Evolutionary conservation across 92 coral and sea anemone species (phyloP), one percentile per base, ranked within the genome.

Genomic region (Phenganax stokvisi): DNA sequence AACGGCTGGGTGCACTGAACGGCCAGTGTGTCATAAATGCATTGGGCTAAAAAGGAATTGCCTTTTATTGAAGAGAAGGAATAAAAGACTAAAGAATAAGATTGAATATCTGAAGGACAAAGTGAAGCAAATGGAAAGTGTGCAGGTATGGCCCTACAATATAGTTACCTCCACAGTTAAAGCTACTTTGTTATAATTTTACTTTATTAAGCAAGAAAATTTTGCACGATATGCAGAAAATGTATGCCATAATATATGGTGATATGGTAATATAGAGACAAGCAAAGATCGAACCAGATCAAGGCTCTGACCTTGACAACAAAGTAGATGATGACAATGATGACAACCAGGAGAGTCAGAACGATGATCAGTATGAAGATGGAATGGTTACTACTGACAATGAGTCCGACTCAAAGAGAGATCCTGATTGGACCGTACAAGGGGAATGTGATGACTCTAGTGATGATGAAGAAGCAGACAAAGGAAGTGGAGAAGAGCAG

Each of bases 361-460:
- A 15, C 27, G 51, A 66, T 66, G 51, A 66, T 7, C 51, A 66
- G 28, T 11, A 15, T 61, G 67, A 61, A 7, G 67, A 61, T 61
- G 72, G 29, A 66, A 8, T 29, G 51, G 47, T 13, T 0, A 12
- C 51, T 66, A 17, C 72, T 66, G 72, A 66, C 0, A 10, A 66
- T 17, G 17, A 12, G 51, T 27, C 51, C 11, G 2, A 66, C 51
- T 66, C 31, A 30, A 66, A 1, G 15, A 12, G 20, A 12, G 72
- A 66, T 15, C 72, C 72, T 66, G 37, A 27, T 66, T 66, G 72
- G 72, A 66, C 72, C 27, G 72, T 51, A 7, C 15, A 66, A 27
- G 72, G 47, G 47, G 47, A 66, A 27, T 66, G 72, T 17, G 20
- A 66, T 66, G 72, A 27, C 11, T 51, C 28, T 9, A 25, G 31